Evolutionary conservation across 2,113 vertebrate genomes (phyloP).

Genomic region (Planiliza haematocheilus): DNA sequence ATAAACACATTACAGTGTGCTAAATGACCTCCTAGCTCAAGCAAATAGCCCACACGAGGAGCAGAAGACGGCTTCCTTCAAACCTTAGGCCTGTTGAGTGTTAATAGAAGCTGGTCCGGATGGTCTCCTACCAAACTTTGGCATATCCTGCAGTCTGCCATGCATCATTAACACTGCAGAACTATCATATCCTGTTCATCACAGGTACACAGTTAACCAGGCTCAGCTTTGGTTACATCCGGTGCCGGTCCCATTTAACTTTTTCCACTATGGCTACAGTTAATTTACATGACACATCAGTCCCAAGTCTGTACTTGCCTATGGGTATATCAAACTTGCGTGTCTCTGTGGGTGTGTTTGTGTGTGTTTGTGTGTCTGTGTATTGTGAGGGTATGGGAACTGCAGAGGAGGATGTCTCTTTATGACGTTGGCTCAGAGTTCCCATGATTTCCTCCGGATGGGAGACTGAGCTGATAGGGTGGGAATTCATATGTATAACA

Average conservation of each 20-base stretch:
- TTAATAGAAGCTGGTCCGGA: background rate
- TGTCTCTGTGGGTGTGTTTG: background rate
- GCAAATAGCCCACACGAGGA: no score
- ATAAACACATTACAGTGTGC: no score
- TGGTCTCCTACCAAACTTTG: background rate
- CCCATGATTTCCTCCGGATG: conserved; percentile 43
- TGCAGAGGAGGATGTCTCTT: conserved; percentile 51
- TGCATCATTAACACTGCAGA: conserved; percentile 13
- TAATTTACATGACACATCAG: background rate
- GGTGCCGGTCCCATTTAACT: no score
- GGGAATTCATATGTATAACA: conserved; percentile 4
- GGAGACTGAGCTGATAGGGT: background rate
- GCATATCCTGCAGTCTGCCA: background rate
- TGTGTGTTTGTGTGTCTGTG: background rate
- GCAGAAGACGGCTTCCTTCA: no score
- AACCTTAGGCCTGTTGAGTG: background rate
- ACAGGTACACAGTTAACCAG: background rate
- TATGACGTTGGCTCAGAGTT: conserved; percentile 26
- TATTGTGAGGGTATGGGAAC: conserved; percentile 52
- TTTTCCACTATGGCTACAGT: background rate
- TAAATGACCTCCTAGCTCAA: no score
- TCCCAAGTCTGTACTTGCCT: background rate
- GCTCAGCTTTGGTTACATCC: no score
- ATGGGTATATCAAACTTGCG: background rate
- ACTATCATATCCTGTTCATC: conserved; percentile 37